A percentile compares a stretch with the other conserved stretches of the same genome.
Evolutionary conservation across 2,888 invertebrate species (phyloP).

Genomic region (Eristalis tenax): DNA sequence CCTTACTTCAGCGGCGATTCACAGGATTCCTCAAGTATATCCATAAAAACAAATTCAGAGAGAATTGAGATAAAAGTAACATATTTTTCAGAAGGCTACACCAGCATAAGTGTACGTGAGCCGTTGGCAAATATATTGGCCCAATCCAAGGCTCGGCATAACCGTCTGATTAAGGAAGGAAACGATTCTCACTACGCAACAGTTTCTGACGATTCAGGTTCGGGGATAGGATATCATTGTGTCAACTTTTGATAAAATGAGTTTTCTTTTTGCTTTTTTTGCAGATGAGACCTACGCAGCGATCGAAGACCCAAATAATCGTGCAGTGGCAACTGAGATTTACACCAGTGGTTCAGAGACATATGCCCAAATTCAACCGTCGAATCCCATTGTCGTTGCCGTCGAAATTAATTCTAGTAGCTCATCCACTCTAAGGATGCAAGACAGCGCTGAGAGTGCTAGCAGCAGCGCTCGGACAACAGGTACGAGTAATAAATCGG

Average conservation of each 20-base stretch:
- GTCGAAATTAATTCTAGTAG: slow-evolving; percentile 80
- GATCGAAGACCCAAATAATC: slow-evolving; percentile 87
- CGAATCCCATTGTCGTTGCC: slow-evolving; percentile 80
- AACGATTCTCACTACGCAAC: slow-evolving; percentile 92
- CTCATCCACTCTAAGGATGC: slow-evolving; percentile 50
- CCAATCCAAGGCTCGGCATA: slow-evolving; percentile 83
- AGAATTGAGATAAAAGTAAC: not conserved
- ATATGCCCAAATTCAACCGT: slow-evolving; percentile 90
- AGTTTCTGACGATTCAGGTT: slow-evolving; percentile 94
- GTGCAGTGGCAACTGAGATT: slow-evolving; percentile 83
- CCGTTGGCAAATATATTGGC: slow-evolving; percentile 90
- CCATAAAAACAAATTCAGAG: not conserved
- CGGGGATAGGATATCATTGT: not conserved
- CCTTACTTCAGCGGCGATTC: slow-evolving; percentile 95
- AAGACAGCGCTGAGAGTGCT: slow-evolving; percentile 49
- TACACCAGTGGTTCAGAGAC: slow-evolving; percentile 92
- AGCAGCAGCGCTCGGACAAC: slow-evolving; percentile 41
- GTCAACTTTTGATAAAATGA: not conserved
- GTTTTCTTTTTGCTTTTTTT: no score
- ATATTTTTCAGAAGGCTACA: slow-evolving; percentile 89
- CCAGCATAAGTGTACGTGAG: slow-evolving; percentile 94
- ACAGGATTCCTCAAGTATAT: slow-evolving; percentile 91
- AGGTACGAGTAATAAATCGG: slow-evolving; percentile 41
- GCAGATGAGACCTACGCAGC: slow-evolving; percentile 95
- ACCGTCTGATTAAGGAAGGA: slow-evolving; percentile 79